Evolutionary conservation across 2,888 invertebrate genomes (phyloP).

Genomic region (Thera britannica): DNA sequence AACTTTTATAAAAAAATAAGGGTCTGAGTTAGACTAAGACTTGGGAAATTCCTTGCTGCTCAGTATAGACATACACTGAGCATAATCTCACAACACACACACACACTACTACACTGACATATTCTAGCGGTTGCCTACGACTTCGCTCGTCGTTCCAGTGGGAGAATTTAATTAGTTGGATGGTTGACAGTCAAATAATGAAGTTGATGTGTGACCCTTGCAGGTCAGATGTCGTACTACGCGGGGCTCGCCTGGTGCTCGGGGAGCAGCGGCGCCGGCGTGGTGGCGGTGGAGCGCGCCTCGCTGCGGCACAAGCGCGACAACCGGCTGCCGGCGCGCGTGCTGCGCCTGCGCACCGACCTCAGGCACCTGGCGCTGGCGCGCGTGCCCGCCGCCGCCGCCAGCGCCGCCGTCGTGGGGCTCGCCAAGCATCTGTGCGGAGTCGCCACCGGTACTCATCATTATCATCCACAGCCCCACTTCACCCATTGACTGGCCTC

Average conservation of each 20-base stretch:
- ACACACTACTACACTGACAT: too few relatives aligned
- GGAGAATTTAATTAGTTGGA: too few relatives aligned
- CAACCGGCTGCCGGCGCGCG: conserved; percentile 53
- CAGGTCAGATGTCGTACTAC: conserved; percentile 92
- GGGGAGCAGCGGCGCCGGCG: conserved; percentile 67
- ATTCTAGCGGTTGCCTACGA: too few relatives aligned
- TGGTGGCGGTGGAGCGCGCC: conserved; percentile 91
- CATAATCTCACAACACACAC: too few relatives aligned
- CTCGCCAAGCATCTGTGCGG: conserved; percentile 96
- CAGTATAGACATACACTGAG: too few relatives aligned
- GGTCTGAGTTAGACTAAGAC: too few relatives aligned
- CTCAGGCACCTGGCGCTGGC: conserved; percentile 90
- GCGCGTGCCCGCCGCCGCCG: conserved; percentile 64
- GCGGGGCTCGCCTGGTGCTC: conserved; percentile 86
- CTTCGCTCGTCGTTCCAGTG: too few relatives aligned
- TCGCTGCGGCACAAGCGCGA: conserved; percentile 93
- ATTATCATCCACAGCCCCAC: background rate
- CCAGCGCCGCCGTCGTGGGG: conserved; percentile 85
- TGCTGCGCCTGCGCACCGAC: conserved; percentile 88
- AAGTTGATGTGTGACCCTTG: conserved; percentile 5
- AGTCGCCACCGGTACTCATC: conserved; percentile 89
- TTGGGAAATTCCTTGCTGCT: too few relatives aligned
- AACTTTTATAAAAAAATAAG: too few relatives aligned
- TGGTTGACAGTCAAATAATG: too few relatives aligned
- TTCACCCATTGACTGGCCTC: too few relatives aligned